Base-by-base conservation (phyloP, 2,113 vertebrate genomes). In the Brachionichthys hirsutus region DNA sequence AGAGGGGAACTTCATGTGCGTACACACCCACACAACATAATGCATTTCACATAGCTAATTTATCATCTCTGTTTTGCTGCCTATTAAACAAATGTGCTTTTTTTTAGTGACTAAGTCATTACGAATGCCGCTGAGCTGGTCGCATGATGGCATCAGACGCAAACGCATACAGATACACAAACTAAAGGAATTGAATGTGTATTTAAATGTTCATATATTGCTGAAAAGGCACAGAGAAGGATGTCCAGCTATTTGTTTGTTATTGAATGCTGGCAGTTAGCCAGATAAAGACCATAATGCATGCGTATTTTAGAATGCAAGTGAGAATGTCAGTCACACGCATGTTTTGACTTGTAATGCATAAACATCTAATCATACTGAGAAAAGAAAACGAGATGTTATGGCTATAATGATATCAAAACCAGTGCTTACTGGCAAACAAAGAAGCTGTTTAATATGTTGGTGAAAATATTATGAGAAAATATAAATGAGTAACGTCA, bases 21-120 rank as follows among this genome's bases (percentile, higher is more conserved):
- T 45, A 48, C 19, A 60, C 42, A 61, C 18, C 14, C 24, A 61
- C 57, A 62, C 49, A 60, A 45, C 43, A 46, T 17, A 19, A 67
- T 57, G 50, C 15, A 17, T 57, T 48, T 59, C 13, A 65, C 34
- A 16, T 12, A 24, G 20, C 47, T 54, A 20, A 18, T 34, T 15
- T 54, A 6, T 54, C 15, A 17, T 40, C 18, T 34, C 30, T 19
- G 44, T 41, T 12, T 17, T 15, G 7, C 50, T 18, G n/a, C 40
- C 34, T 64, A 30, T 53, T 17, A 47, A 18, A 13, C 41, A 51
- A 18, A 58, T 43, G 13, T 9, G 44, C 10, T 41, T 47, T 6
- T 40, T 4, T 6, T 40, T 4, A 35, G 41, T 41, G 12, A 50
- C 49, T 4, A 41, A 22, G 13, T 2, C 15, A 10, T 2, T 19